A percentile compares a stretch with the other conserved stretches of the same genome.
Evolutionary conservation across 2,797 vertebrate species (phyloP).

Genomic region (Smutsia gigantea): DNA sequence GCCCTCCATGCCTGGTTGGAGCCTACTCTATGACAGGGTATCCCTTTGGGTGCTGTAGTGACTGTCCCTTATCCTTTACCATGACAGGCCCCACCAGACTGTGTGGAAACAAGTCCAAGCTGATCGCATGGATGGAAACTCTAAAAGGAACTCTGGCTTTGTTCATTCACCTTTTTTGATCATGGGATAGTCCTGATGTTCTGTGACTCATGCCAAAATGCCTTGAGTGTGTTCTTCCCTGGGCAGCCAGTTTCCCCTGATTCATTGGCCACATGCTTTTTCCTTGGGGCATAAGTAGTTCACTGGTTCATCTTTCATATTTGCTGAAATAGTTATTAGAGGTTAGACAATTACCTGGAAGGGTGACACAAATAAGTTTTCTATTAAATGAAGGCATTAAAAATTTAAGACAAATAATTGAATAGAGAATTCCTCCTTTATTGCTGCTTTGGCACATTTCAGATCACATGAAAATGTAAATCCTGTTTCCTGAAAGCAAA

Average conservation of each 20-base stretch:
- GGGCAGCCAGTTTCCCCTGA: slow-evolving; percentile 59
- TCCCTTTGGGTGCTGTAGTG: not conserved
- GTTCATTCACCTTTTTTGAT: slow-evolving; percentile 52
- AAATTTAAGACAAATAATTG: not conserved
- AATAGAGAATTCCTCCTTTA: not conserved
- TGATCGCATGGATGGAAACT: not conserved
- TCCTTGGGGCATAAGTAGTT: slow-evolving; percentile 40
- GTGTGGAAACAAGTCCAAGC: not conserved
- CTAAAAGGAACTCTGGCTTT: slow-evolving; percentile 44
- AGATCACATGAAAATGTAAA: slow-evolving; percentile 17
- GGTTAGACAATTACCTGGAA: not conserved
- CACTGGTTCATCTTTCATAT: not conserved
- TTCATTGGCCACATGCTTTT: slow-evolving; percentile 32
- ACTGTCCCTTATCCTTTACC: not conserved
- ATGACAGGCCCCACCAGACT: not conserved
- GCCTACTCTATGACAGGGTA: not conserved
- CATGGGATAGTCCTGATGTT: slow-evolving; percentile 40
- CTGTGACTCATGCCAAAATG: slow-evolving; percentile 52
- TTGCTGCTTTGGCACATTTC: not conserved
- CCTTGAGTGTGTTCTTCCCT: not conserved
- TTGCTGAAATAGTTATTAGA: slow-evolving; percentile 28
- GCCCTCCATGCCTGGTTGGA: not conserved
- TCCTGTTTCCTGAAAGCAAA: slow-evolving; percentile 38
- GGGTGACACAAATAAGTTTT: not conserved
- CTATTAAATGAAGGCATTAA: slow-evolving; percentile 4